Evolutionary conservation across 2,797 vertebrate species (phyloP).

Genomic region (Hypotaenidia okinawae): DNA sequence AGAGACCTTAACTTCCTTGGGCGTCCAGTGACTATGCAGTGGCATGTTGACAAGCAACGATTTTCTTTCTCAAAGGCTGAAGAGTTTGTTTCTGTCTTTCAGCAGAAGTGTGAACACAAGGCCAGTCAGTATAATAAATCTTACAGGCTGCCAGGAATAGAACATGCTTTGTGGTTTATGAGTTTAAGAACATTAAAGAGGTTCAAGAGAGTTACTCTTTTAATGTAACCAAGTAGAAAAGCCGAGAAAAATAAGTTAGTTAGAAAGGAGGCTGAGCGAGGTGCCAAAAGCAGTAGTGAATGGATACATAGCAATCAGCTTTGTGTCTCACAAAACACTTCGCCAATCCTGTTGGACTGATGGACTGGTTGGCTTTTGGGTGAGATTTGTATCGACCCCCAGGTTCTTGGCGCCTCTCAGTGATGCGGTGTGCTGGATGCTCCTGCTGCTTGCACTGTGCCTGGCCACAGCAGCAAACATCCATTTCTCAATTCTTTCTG

Average conservation of each 20-base stretch:
- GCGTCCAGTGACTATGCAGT: not conserved
- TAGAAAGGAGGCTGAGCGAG: not conserved
- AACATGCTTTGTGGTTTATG: constrained; percentile 30
- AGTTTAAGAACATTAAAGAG: constrained; percentile 25
- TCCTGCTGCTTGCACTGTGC: accelerated
- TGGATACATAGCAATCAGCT: not conserved
- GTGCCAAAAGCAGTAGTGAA: not conserved
- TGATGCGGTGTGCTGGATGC: accelerated
- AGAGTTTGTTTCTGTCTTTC: constrained; percentile 52
- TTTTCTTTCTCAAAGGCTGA: not conserved
- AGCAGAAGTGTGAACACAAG: constrained; percentile 20
- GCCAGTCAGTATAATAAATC: constrained; percentile 26
- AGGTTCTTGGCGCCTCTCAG: not conserved
- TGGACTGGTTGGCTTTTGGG: not conserved
- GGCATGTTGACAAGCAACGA: not conserved
- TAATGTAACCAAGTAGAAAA: constrained; percentile 17
- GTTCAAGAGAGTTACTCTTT: not conserved
- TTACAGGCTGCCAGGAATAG: constrained; percentile 5
- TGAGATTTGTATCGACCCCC: not conserved
- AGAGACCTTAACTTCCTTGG: not conserved
- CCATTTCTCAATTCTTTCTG: not conserved
- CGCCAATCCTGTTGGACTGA: not conserved
- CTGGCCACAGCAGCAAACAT: not conserved
- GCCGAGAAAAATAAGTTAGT: not conserved
- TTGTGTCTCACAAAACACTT: not conserved